These are phyloP conservation scores for Heliconius aoede DNA, from an alignment of 2,888 invertebrate species.

Conservation along the genomic window DNA sequence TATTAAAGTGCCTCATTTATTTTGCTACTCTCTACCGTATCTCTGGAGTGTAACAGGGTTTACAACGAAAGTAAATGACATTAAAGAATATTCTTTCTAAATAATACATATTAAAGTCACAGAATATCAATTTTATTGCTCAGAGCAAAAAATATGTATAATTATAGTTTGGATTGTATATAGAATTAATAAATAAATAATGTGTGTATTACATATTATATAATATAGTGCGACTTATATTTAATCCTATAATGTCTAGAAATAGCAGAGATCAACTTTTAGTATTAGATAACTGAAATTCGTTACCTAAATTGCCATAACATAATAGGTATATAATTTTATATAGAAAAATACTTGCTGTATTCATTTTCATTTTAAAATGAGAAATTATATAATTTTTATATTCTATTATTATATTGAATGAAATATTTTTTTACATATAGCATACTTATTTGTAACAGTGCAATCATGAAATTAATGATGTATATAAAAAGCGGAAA, in stretches of 20 bases:
- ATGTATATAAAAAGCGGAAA: conserved; percentile 4
- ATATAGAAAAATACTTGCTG: conserved; percentile 13
- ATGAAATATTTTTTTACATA: conserved; percentile 28
- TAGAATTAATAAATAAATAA: conserved; percentile 16
- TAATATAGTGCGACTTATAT: conserved; percentile 14
- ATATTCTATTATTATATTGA: conserved; percentile 27
- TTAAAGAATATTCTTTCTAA: conserved; percentile 6
- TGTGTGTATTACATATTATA: conserved; percentile 34
- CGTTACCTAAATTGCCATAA: conserved; percentile 39
- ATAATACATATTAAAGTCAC: conserved; percentile 1
- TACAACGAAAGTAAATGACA: conserved; percentile 31
- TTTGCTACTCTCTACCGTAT: conserved; percentile 60
- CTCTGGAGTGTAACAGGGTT: conserved; percentile 72
- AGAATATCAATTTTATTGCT: conserved; percentile 31
- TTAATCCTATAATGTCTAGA: conserved; percentile 16
- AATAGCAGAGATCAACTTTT: conserved; percentile 14
- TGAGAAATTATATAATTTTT: conserved; percentile 24
- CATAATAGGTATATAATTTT: conserved; percentile 26
- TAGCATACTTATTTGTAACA: conserved; percentile 26
- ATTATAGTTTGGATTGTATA: conserved; percentile 28
- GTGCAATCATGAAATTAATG: conserved; percentile 14
- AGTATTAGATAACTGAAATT: conserved; percentile 14
- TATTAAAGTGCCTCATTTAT: conserved; percentile 57
- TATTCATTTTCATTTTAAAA: conserved; percentile 7
- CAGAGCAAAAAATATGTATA: conserved; percentile 26